A percentile compares a stretch with the other conserved stretches of the same genome.
phyloP scores from a whole-genome alignment of 2,113 vertebrate species.

The Paradoxurus hermaphroditus region DNA sequence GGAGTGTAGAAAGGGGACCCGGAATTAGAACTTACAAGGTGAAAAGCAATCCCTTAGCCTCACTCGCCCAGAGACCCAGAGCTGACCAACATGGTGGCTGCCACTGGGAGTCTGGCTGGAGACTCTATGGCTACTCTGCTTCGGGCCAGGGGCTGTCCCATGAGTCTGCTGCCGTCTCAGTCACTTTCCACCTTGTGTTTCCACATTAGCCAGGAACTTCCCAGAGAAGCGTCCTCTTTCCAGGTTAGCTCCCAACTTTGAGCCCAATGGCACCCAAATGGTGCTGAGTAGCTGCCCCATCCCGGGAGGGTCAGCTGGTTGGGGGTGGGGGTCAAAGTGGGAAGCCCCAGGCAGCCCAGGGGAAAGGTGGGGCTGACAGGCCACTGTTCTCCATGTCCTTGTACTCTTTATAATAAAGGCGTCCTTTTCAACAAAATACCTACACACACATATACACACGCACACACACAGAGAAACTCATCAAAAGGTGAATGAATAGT shows the following conservation, averaged over 20 bases:
- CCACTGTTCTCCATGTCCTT: neutral
- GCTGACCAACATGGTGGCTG: neutral
- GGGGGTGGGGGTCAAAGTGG: neutral
- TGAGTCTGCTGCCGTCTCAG: neutral
- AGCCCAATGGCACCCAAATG: neutral
- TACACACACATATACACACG: no score
- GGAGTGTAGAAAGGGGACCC: neutral
- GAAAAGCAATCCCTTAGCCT: neutral
- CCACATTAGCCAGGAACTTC: neutral
- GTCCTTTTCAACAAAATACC: neutral
- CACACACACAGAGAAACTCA: neutral
- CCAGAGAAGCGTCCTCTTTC: neutral
- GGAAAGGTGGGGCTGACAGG: neutral
- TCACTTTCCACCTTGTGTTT: neutral
- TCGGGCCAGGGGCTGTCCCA: neutral
- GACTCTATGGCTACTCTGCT: neutral
- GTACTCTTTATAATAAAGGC: neutral
- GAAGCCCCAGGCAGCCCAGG: neutral
- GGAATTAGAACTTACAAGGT: neutral
- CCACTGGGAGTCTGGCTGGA: neutral
- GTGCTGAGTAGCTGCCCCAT: neutral
- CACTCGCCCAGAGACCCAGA: neutral
- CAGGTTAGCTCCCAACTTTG: neutral
- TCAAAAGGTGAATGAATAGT: neutral
- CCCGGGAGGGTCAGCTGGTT: neutral